Evolutionary conservation across 2,888 invertebrate species (phyloP).

Genomic region (Chydorus sphaericus): DNA sequence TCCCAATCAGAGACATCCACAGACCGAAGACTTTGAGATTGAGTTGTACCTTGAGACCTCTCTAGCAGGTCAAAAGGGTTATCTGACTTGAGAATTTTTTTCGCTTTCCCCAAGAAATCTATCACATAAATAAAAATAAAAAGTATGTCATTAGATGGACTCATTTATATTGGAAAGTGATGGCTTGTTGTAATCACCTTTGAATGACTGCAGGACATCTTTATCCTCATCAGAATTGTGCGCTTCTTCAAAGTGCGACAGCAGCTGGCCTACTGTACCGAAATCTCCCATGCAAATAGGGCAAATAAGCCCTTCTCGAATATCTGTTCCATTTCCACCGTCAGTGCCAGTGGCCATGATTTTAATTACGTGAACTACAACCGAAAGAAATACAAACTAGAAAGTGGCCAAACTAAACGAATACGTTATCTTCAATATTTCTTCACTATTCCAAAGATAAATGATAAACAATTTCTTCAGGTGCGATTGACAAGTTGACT

Average conservation of each 20-base stretch:
- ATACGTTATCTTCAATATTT: no score
- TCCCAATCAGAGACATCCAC: conserved; percentile 33
- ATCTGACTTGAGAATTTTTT: conserved; percentile 49
- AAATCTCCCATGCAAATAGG: conserved; percentile 87
- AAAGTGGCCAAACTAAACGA: no score
- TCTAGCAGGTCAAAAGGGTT: conserved; percentile 51
- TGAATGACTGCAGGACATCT: conserved; percentile 42
- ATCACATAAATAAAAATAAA: no score
- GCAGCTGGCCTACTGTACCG: conserved; percentile 64
- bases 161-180: neutral
- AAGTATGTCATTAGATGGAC: no score
- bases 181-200: conserved; percentile 20
- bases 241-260: conserved; percentile 72
- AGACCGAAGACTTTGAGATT: neutral
- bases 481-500: no score
- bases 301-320: conserved; percentile 85
- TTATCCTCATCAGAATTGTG: conserved; percentile 64
- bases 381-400: no score
- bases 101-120: conserved; percentile 57
- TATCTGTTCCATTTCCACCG: conserved; percentile 31
- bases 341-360: conserved; percentile 32
- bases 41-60: neutral
- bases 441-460: no score
- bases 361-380: no score
- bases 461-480: no score